phyloP scores from a whole-genome alignment of 53 echinoderm and acorn worm genomes.

The Holothuria leucospilota region DNA sequence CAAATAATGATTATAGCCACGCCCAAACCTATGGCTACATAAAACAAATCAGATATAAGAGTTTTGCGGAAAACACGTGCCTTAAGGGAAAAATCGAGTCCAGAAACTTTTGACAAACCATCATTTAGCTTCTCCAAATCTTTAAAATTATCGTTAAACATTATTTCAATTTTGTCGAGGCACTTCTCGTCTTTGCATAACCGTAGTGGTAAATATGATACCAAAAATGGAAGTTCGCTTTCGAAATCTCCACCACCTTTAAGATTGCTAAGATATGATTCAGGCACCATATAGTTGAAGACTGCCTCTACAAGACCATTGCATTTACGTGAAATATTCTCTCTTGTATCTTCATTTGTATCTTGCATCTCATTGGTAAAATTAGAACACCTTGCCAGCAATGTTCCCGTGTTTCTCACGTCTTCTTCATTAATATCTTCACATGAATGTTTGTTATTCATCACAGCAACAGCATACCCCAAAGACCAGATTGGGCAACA shows the following conservation, averaged over 20 bases:
- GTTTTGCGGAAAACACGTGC: slow-evolving; percentile 51
- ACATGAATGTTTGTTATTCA: slow-evolving; percentile 71
- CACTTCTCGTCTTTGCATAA: not conserved
- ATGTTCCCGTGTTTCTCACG: slow-evolving; percentile 19
- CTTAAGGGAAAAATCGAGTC: slow-evolving; percentile 63
- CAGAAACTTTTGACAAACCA: slow-evolving; percentile 40
- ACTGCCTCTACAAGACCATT: slow-evolving; percentile 57
- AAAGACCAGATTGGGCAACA: slow-evolving; percentile 70
- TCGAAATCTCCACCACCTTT: slow-evolving; percentile 3
- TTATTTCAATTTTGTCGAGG: slow-evolving; percentile 14
- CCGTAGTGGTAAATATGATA: slow-evolving; percentile 33
- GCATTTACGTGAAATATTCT: slow-evolving; percentile 65
- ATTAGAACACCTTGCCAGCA: slow-evolving; percentile 67
- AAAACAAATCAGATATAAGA: slow-evolving; percentile 60
- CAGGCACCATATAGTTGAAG: slow-evolving; percentile 73
- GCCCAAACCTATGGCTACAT: slow-evolving; percentile 47
- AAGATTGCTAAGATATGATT: slow-evolving; percentile 31
- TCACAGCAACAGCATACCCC: slow-evolving; percentile 56
- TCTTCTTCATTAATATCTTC: slow-evolving; percentile 60
- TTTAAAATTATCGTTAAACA: slow-evolving; percentile 61
- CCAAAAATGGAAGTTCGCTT: slow-evolving; percentile 25
- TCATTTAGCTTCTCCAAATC: slow-evolving; percentile 14
- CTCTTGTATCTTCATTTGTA: not conserved
- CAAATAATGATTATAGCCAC: slow-evolving; percentile 68
- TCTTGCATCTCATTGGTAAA: slow-evolving; percentile 1